Evolutionary conservation across 2,888 invertebrate species (phyloP), one percentile per base, ranked within the genome.

Genomic region (Melangyna quadrimaculata): DNA sequence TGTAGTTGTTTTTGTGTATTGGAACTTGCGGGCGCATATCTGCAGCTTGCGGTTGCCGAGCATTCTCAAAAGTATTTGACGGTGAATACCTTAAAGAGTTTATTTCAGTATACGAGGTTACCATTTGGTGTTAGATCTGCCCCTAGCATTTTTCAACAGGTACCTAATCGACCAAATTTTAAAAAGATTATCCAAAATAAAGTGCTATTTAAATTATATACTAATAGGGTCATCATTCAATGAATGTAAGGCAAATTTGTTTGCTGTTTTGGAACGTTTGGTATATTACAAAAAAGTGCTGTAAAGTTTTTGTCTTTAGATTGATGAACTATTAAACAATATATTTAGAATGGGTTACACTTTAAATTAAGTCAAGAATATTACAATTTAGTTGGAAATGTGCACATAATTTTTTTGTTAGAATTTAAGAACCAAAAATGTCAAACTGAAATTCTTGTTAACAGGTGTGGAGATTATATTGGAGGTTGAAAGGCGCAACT

Each of bases 31-130:
- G 51, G 51, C 51, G 51, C 51, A 5, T 53, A 53, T 53, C 51
- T 27, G 51, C 51, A 53, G 7, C 27, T 53, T 24, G 51, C 27
- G 27, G 51, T 53, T 14, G 51, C 51, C 27, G 27, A 53, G 27
- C n/a, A 27, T 27, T 27, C 51, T 53, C 27, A 53, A 53, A 53
- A 53, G 27, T 53, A 53, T 53, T 53, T 53, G n/a, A 53, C 51
- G 27, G 48, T 51, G 22, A 51, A 51, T 51, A 51, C 48, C 24
- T 51, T 10, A 24, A 51, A 51, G 24, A 10, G 27, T 24, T 27
- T 53, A 53, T 53, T 53, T 27, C 51, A 53, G n/a, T 53, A 57
- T 57, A 57, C 32, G 17, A 57, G 55, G 32, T 57, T 57, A 57
- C 55, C 32, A 3, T 57, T 57, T 57, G 55, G 55, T 55, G 55